These are phyloP conservation scores for Papio anubis DNA, from an alignment of 2,113 vertebrate genomes.

Conservation along the genomic window DNA sequence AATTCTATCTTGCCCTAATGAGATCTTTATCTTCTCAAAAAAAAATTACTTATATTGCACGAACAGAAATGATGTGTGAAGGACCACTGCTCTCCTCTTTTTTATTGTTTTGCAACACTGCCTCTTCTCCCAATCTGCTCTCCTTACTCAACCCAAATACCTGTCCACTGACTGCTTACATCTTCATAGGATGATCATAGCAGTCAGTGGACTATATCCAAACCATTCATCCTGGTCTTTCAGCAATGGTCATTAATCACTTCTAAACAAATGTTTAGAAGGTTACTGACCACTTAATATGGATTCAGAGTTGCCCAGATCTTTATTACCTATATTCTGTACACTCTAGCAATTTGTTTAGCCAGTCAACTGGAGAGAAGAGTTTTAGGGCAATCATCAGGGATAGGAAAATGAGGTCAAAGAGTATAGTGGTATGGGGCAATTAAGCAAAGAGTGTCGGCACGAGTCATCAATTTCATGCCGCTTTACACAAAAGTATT, in stretches of 20 bases:
- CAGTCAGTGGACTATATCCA: background rate
- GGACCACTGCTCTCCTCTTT: background rate
- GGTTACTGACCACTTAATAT: background rate
- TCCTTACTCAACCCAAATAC: background rate
- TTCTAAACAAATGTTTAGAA: conserved; percentile 30
- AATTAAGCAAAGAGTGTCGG: background rate
- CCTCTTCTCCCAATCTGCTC: background rate
- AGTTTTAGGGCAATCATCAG: background rate
- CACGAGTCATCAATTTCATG: background rate
- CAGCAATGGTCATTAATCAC: background rate
- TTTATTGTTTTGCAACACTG: background rate
- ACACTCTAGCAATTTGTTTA: background rate
- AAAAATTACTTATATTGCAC: background rate
- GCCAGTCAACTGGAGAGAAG: background rate
- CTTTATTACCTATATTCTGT: background rate
- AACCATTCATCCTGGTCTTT: conserved; percentile 4
- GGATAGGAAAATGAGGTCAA: background rate
- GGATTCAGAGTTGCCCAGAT: conserved; percentile 12
- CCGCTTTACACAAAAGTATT: background rate
- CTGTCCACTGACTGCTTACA: background rate
- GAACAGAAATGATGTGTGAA: background rate
- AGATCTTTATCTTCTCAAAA: background rate
- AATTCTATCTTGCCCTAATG: background rate
- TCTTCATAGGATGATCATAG: background rate
- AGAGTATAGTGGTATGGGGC: background rate